Evolutionary conservation across 2,797 vertebrate genomes (phyloP).

Genomic region (Pteropus rufus): DNA sequence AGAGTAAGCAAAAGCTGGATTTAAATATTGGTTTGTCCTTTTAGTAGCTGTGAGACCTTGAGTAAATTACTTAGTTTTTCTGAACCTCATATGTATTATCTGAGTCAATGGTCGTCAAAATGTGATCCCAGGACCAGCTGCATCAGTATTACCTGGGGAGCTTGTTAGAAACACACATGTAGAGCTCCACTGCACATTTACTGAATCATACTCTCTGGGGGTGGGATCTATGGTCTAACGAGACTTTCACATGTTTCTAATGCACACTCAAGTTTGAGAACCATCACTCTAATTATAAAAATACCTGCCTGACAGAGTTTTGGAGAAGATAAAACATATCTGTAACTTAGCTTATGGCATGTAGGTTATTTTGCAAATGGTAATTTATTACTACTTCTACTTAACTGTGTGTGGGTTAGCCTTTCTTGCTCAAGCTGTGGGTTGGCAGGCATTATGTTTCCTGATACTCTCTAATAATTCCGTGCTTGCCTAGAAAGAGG

Average conservation of each 20-base stretch:
- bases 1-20: neutral
- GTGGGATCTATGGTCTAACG: neutral
- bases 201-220: neutral
- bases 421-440: neutral
- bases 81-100: neutral
- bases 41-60: neutral
- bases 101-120: neutral
- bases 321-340: neutral
- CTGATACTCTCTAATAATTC: neutral
- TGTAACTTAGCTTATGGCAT: neutral
- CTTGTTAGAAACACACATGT: neutral
- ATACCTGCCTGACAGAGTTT: neutral
- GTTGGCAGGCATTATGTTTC: slow-evolving; percentile 7
- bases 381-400: slow-evolving; percentile 20
- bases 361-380: neutral
- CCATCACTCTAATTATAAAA: neutral
- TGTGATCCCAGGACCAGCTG: neutral
- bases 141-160: neutral
- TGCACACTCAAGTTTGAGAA: neutral
- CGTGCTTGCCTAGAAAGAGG: neutral
- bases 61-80: neutral
- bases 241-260: neutral
- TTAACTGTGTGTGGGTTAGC: neutral
- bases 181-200: neutral
- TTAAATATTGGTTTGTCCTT: neutral